phyloP scores from a whole-genome alignment of 2,797 vertebrate species.

The Hemibagrus guttatus region DNA sequence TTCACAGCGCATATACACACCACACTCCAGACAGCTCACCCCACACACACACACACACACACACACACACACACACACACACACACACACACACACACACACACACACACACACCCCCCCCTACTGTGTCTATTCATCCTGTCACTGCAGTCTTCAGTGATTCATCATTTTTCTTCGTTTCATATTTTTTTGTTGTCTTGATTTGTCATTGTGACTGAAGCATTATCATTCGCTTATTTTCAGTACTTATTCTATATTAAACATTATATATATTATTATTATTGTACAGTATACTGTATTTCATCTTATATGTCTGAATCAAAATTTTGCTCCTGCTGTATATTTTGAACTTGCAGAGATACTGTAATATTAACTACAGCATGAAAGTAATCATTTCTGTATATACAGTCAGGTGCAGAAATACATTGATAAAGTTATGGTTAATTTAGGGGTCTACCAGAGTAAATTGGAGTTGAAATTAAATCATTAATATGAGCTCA shows the following conservation, averaged over 20 bases:
- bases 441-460: neutral
- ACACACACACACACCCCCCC: neutral
- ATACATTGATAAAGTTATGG: neutral
- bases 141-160: conserved; percentile 15
- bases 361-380: neutral
- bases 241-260: neutral
- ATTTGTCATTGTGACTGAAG: neutral
- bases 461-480: neutral
- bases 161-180: conserved; percentile 5
- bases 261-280: neutral
- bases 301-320: neutral
- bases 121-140: conserved; percentile 15
- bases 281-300: neutral
- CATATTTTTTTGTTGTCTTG: conserved; percentile 14
- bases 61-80: neutral
- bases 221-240: neutral
- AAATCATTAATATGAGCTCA: neutral
- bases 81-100: conserved; percentile 2
- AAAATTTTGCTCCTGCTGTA: neutral
- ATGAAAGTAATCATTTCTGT: neutral
- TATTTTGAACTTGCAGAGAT: neutral
- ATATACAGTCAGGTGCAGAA: neutral
- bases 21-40: neutral
- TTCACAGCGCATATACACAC: conserved; percentile 20
- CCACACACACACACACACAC: neutral